Percentiles rank a stretch among this genome's conserved stretches.
These are phyloP conservation scores for Yoshiicerus persimilis DNA, from an alignment of 1,140 invertebrate species.

Conservation along the genomic window DNA sequence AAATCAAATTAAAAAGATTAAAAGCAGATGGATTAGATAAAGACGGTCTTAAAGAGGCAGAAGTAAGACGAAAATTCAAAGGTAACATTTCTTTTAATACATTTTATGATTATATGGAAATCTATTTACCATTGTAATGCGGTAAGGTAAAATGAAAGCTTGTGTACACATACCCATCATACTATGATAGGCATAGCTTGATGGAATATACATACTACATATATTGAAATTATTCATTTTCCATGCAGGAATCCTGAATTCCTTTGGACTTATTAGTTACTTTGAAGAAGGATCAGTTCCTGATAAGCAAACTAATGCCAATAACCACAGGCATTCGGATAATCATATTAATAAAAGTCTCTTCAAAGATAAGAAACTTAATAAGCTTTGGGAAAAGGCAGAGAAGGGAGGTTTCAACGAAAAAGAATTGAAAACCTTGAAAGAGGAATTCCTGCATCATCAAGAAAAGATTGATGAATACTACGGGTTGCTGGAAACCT, in stretches of 20 bases:
- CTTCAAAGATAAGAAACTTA: conserved; percentile 87
- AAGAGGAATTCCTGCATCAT: conserved; percentile 87
- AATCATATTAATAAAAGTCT: conserved; percentile 70
- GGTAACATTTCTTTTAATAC: no score
- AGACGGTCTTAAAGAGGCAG: conserved; percentile 80
- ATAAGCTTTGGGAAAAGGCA: conserved; percentile 86
- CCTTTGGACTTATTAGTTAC: conserved; percentile 77
- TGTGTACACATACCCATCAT: no score
- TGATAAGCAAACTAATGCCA: conserved; percentile 60
- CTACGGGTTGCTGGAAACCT: conserved; percentile 72
- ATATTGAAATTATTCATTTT: neutral
- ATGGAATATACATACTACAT: no score
- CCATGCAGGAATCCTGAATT: conserved; percentile 69
- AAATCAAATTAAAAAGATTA: conserved; percentile 77
- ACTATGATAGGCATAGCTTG: no score
- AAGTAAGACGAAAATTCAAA: conserved; percentile 74
- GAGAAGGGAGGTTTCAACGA: conserved; percentile 79
- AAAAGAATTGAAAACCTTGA: conserved; percentile 77
- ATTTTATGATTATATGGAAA: no score
- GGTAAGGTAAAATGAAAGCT: no score
- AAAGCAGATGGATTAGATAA: conserved; percentile 81
- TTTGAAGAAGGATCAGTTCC: conserved; percentile 66
- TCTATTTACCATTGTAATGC: no score
- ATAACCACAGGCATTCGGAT: conserved; percentile 59
- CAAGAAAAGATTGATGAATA: conserved; percentile 92